Conservation (phyloP, 2,797 vertebrate genomes). For the Lutra lutra region DNA sequence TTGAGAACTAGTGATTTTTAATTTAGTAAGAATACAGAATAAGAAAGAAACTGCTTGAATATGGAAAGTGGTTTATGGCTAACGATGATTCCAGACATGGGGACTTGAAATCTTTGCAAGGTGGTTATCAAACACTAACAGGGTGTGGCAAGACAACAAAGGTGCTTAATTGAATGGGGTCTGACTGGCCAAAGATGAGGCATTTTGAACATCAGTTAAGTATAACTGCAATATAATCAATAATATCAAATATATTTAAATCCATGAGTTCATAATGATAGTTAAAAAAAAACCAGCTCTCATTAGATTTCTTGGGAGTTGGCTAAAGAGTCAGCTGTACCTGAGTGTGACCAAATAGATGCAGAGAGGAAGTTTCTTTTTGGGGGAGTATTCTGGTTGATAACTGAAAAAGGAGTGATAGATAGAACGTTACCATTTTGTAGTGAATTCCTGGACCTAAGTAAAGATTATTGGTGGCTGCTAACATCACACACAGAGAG, state of each 20-base stretch:
- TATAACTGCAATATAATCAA: background rate
- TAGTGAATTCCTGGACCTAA: constrained; percentile 46
- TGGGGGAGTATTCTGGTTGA: constrained; percentile 5
- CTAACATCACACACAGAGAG: background rate
- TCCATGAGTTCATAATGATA: constrained; percentile 5
- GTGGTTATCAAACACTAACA: constrained; percentile 8
- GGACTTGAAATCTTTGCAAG: background rate
- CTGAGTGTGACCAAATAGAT: background rate
- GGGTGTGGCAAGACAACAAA: background rate
- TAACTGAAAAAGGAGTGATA: background rate
- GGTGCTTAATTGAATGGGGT: background rate
- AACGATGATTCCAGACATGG: background rate
- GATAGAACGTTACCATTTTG: constrained; percentile 11
- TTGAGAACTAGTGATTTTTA: constrained; percentile 48
- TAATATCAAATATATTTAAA: background rate
- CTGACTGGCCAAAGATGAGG: constrained; percentile 29
- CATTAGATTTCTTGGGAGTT: constrained; percentile 17
- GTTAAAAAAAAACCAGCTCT: background rate
- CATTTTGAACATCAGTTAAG: background rate
- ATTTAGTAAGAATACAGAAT: constrained; percentile 54
- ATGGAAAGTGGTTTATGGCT: constrained; percentile 25
- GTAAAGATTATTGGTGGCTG: constrained; percentile 21
- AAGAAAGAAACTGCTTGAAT: constrained; percentile 47
- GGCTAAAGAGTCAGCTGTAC: background rate
- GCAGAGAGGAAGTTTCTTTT: constrained; percentile 43